These are phyloP conservation scores for Amphiprion clarkii DNA, from an alignment of 2,797 vertebrate genomes.

Conservation along the genomic window DNA sequence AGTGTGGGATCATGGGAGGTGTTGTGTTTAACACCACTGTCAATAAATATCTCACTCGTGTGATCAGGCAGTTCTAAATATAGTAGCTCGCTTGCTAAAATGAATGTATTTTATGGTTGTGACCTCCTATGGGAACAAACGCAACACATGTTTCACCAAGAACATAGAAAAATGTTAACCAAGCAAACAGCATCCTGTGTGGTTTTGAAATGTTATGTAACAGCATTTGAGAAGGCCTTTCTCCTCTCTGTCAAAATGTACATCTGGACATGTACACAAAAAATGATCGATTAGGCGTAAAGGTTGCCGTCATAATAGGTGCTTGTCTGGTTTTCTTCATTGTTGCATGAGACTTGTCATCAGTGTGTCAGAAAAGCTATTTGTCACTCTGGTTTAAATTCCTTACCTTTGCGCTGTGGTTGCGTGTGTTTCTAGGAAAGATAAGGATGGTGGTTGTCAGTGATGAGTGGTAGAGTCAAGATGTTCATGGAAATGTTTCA, in stretches of 20 bases:
- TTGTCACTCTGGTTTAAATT: neutral
- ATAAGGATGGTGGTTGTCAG: neutral
- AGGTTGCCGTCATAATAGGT: neutral
- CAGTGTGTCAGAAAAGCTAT: neutral
- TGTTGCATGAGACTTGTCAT: neutral
- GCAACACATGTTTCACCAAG: neutral
- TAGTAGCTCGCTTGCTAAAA: too few relatives aligned
- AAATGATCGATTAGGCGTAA: slow-evolving; percentile 23
- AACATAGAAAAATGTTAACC: neutral
- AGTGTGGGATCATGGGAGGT: too few relatives aligned
- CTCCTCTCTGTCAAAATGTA: slow-evolving; percentile 2
- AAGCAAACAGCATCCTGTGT: neutral
- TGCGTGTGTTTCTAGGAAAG: neutral
- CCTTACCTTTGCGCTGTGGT: neutral
- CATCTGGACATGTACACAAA: neutral
- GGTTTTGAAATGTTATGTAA: slow-evolving; percentile 23
- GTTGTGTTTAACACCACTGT: too few relatives aligned
- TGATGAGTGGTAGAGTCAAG: neutral
- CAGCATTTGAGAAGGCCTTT: slow-evolving; percentile 12
- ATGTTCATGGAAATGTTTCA: neutral
- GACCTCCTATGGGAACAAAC: neutral
- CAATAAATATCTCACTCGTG: too few relatives aligned
- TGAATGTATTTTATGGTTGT: too few relatives aligned
- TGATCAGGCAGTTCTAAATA: too few relatives aligned
- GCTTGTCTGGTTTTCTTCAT: neutral